A percentile compares a stretch with the other conserved stretches of the same genome.
Conservation (phyloP, 1,140 invertebrate species). For the Adoxophyes honmai region DNA sequence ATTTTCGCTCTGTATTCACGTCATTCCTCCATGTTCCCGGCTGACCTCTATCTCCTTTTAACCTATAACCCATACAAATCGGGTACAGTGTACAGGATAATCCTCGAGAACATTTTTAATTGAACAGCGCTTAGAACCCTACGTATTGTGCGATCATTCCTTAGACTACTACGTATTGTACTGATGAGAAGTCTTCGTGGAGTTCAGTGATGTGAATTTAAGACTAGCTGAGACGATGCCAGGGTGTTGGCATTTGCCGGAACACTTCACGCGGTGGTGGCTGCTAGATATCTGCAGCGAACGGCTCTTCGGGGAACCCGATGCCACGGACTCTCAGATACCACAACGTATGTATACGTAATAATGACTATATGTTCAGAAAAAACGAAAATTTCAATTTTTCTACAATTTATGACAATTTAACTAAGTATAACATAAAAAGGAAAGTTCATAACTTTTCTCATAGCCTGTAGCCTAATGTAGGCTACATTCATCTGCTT, state of each 20-base stretch:
- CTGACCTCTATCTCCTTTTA: slow-evolving; percentile 20
- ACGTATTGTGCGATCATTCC: too few relatives aligned
- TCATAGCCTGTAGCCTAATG: too few relatives aligned
- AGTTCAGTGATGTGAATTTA: slow-evolving; percentile 29
- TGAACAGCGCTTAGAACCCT: neutral
- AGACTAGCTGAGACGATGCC: slow-evolving; percentile 39
- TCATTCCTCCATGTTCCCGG: slow-evolving; percentile 16
- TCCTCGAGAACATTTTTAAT: neutral
- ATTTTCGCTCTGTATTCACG: slow-evolving; percentile 30
- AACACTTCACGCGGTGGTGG: slow-evolving; percentile 73
- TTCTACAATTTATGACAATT: too few relatives aligned
- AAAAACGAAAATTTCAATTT: too few relatives aligned
- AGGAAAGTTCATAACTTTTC: too few relatives aligned
- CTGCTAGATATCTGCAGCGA: slow-evolving; percentile 68
- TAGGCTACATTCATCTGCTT: too few relatives aligned
- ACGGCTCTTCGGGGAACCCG: slow-evolving; percentile 58
- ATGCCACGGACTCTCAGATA: slow-evolving; percentile 61
- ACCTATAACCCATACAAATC: slow-evolving; percentile 18
- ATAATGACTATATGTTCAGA: too few relatives aligned
- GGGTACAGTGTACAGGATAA: slow-evolving; percentile 16
- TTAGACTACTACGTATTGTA: neutral
- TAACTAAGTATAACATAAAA: too few relatives aligned
- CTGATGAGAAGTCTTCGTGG: neutral
- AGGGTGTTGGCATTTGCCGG: slow-evolving; percentile 70
- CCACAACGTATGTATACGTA: slow-evolving; percentile 56